phyloP scores from a whole-genome alignment of 2,113 vertebrate genomes.

The Pygathrix nemaeus region DNA sequence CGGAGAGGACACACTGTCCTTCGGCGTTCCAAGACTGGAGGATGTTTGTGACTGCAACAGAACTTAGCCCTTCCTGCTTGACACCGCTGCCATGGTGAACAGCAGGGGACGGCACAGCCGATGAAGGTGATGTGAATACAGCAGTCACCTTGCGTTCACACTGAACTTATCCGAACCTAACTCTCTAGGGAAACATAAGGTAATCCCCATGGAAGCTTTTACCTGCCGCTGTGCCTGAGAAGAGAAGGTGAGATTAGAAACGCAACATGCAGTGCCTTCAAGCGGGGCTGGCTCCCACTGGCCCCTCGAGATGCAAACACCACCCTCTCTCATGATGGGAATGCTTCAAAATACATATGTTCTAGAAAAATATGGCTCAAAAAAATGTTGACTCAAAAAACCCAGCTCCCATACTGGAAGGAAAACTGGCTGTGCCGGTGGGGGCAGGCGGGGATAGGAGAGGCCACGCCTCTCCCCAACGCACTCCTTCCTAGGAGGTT shows the following conservation, averaged over 20 bases:
- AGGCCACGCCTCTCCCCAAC: neutral
- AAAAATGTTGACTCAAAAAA: neutral
- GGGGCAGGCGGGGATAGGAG: neutral
- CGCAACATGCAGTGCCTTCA: neutral
- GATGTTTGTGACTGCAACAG: neutral
- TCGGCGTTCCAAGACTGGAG: fast-evolving
- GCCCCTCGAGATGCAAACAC: fast-evolving
- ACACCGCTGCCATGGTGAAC: fast-evolving
- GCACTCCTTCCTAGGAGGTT: neutral
- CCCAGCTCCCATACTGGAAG: neutral
- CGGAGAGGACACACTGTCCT: too few species aligned
- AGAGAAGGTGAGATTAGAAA: neutral
- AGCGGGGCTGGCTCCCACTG: fast-evolving
- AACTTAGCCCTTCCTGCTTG: neutral
- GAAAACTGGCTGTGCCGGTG: fast-evolving
- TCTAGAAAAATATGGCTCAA: neutral
- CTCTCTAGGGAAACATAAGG: neutral
- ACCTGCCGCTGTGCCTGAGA: neutral
- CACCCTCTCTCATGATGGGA: fast-evolving
- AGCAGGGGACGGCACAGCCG: neutral
- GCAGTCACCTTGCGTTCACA: neutral
- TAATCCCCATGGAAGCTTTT: neutral
- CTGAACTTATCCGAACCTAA: neutral
- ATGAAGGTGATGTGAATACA: neutral
- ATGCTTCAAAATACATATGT: neutral